Conservation (phyloP, 2,797 vertebrate genomes). For the Tangara arthus region DNA sequence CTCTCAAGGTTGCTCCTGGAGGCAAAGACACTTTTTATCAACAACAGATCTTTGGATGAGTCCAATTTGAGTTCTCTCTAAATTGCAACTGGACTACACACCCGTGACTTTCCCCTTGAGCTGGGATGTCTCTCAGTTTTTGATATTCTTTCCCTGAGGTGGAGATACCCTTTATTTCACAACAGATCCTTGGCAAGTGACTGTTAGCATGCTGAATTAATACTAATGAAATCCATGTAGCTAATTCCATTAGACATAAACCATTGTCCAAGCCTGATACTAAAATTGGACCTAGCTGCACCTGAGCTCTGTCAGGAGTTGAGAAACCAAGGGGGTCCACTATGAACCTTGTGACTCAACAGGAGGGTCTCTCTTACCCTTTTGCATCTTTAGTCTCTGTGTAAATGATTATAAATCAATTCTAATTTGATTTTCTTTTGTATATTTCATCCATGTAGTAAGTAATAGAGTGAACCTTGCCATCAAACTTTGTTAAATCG, state of each 20-base stretch:
- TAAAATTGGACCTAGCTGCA: background rate
- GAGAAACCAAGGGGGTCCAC: background rate
- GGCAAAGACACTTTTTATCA: background rate
- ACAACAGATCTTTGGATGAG: background rate
- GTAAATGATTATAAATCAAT: background rate
- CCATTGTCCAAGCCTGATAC: background rate
- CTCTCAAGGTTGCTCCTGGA: background rate
- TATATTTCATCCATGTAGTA: background rate
- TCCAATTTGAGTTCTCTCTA: background rate
- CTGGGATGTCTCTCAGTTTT: background rate
- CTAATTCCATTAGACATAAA: background rate
- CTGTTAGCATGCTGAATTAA: background rate
- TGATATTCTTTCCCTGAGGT: background rate
- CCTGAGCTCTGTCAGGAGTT: background rate
- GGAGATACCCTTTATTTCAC: background rate
- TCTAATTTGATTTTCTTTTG: background rate
- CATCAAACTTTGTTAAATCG: background rate
- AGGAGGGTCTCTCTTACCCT: background rate
- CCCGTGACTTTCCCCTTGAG: background rate
- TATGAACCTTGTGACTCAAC: background rate
- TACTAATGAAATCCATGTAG: background rate
- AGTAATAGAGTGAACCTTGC: background rate
- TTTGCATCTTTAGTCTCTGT: background rate
- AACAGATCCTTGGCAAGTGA: background rate
- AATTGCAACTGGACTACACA: background rate